Base-by-base conservation (phyloP, 2,888 invertebrate species). In the Hirtodrosophila cameraria region DNA sequence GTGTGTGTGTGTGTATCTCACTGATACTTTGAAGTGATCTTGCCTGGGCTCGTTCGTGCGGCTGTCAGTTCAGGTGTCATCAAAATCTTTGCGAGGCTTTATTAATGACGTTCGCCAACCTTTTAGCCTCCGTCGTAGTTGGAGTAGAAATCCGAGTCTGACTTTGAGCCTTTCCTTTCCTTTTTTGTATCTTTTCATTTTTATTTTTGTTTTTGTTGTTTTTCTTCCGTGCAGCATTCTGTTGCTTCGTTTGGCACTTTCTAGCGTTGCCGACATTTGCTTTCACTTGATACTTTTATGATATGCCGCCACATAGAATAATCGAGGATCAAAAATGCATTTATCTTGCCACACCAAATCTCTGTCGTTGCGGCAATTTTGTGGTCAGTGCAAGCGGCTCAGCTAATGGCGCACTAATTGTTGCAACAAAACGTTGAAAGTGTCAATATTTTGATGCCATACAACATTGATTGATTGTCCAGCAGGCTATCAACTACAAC, bases 361-460 rank as follows among this genome's bases (percentile, higher is more conserved):
- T 48, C 35, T 11, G 28, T 33, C 18, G 9, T 30, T 27, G n/a
- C 31, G 31, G 39, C 25, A 6, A n/a, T 45, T 61, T 72, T 84
- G 80, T 60, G 81, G 81, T 81, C 67, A 72, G 39, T 45, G 33
- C 46, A 36, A 60, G 59, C 60, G 54, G 52, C 30, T 73, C 54
- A 52, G 54, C 64, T 78, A 67, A 79, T 71, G 71, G 52, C 64
- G 57, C 67, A 69, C 81, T 80, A 83, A 81, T 81, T 81, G 81
- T 66, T 65, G 80, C 73, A 39, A 68, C 78, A 84, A 75, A 71
- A 60, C 58, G 81, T 55, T 58, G 64, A 83, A 83, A 83, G 86
- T 85, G 87, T 86, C 83, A 86, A 86, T 86, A 86, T 86, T 86
- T 69, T 86, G 86, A 83, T 77, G 45, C 31, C 25, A n/a, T n/a